phyloP scores from a whole-genome alignment of 2,113 vertebrate genomes.

The Candoia aspera region DNA sequence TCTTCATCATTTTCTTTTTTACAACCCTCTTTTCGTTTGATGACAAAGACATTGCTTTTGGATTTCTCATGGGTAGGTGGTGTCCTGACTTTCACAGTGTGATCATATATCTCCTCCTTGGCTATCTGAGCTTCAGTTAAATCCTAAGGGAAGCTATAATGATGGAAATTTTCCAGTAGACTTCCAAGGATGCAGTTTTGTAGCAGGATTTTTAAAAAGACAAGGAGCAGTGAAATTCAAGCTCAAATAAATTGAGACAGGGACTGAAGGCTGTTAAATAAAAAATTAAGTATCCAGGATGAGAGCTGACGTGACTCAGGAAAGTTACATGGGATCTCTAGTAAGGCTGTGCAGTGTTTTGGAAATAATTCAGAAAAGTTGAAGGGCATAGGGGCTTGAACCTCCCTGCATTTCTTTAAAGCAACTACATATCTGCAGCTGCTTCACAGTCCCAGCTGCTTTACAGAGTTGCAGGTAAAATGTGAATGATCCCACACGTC shows the following conservation, averaged over 20 bases:
- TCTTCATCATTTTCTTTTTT: background rate
- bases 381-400: background rate
- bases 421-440: background rate
- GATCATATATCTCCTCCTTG: background rate
- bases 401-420: background rate
- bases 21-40: background rate
- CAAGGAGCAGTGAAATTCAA: background rate
- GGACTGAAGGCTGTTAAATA: background rate
- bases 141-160: background rate
- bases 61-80: background rate
- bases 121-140: background rate
- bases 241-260: too few species aligned
- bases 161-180: background rate
- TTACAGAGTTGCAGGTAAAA: background rate
- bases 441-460: background rate
- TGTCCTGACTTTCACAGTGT: background rate
- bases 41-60: background rate
- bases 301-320: background rate
- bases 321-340: background rate
- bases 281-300: background rate
- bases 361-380: background rate
- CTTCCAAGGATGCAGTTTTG: background rate
- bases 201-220: background rate
- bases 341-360: background rate
- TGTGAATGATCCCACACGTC: background rate